These are phyloP conservation scores for Bombyx mandarina DNA, from an alignment of 1,140 invertebrate genomes.

Conservation along the genomic window DNA sequence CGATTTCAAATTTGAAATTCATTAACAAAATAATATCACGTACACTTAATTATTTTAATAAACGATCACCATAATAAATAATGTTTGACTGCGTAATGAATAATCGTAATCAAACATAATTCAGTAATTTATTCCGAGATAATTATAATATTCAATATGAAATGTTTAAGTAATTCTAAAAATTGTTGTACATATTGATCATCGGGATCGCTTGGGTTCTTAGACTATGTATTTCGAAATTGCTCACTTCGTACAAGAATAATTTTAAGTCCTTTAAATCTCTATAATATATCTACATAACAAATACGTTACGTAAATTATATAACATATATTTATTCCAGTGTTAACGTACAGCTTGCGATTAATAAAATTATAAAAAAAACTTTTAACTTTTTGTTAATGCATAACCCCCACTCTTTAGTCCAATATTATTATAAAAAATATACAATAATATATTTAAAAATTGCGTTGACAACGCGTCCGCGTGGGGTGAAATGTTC, in stretches of 20 bases:
- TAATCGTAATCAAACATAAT: too few species aligned
- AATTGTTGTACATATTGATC: conserved; percentile 58
- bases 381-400: conserved; percentile 27
- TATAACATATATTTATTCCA: too few species aligned
- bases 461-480: conserved; percentile 44
- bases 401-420: conserved; percentile 20
- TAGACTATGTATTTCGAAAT: conserved; percentile 46
- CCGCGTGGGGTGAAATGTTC: conserved; percentile 28
- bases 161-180: conserved; percentile 5
- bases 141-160: too few species aligned
- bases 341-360: conserved; percentile 41
- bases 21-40: too few species aligned
- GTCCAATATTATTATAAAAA: conserved; percentile 34
- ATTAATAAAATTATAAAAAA: conserved; percentile 40
- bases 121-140: too few species aligned
- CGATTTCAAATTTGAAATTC: too few species aligned
- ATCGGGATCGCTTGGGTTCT: conserved; percentile 53
- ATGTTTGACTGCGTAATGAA: too few species aligned
- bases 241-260: conserved; percentile 67
- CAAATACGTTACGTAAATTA: too few species aligned
- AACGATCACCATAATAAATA: too few species aligned
- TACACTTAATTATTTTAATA: too few species aligned
- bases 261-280: conserved; percentile 61
- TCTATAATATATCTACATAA: conserved; percentile 9
- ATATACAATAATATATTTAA: conserved; percentile 27